Percentiles rank a stretch among this genome's conserved stretches.
Evolutionary conservation across 2,888 invertebrate genomes (phyloP).

Genomic region (Halocaridina rubra): DNA sequence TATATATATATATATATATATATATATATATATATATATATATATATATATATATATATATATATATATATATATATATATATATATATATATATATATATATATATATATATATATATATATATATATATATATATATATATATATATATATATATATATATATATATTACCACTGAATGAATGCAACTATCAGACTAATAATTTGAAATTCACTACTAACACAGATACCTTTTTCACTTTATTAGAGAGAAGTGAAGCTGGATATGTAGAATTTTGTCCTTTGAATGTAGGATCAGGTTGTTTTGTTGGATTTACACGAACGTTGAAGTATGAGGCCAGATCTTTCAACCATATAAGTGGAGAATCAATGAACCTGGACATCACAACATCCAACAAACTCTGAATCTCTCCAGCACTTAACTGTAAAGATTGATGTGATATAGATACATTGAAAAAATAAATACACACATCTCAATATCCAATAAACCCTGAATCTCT

Average conservation of each 20-base stretch:
- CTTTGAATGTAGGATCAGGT: conserved; percentile 52
- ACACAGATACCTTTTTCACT: conserved; percentile 49
- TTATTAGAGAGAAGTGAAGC: background rate
- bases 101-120: background rate
- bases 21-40: background rate
- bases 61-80: background rate
- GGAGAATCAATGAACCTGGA: conserved; percentile 43
- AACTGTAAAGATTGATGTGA: too few relatives aligned
- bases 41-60: background rate
- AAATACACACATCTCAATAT: too few relatives aligned
- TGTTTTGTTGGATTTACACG: conserved; percentile 37
- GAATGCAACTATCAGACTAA: too few relatives aligned
- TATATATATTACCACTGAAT: background rate
- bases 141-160: conserved; percentile 69
- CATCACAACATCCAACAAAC: conserved; percentile 45
- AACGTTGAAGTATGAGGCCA: conserved; percentile 56
- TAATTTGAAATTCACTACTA: too few relatives aligned
- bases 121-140: background rate
- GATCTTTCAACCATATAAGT: conserved; percentile 57
- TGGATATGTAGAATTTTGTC: conserved; percentile 25
- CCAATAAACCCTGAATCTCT: too few relatives aligned
- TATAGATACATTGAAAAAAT: too few relatives aligned
- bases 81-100: background rate
- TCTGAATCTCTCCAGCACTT: conserved; percentile 45
- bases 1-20: background rate